Evolutionary conservation across 2,888 invertebrate species (phyloP), one percentile per base, ranked within the genome.

Genomic region (Leucania comma): DNA sequence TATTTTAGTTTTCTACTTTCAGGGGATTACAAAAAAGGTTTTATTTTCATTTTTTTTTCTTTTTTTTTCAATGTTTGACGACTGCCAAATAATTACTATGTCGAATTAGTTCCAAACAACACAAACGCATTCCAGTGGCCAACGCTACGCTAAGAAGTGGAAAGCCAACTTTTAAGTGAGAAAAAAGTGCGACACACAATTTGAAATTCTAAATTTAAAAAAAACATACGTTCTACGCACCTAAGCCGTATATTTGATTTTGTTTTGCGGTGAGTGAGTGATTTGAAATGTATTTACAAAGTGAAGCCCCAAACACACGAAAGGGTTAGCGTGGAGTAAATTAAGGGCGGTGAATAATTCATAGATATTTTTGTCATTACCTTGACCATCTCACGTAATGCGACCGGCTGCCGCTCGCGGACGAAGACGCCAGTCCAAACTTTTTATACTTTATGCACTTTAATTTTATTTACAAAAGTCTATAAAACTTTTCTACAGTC

Each of bases 331-430:
- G 92, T 93, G 92, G 89, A 88, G 90, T 91, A 90, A 91, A 92
- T 91, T 90, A 89, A 91, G 91, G 91, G 90, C 85, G 87, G 93
- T 94, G 94, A 94, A 94, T 93, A 90, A 93, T 93, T 93, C 92
- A 94, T 92, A 91, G 84, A 90, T 88, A 89, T 91, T 90, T 91
- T 63, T 90, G 89, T 84, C 81, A 92, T 95, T 96, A 96, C 95
- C 95, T 96, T 96, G 94, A 96, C 96, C 96, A 95, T 95, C 95
- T 95, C 95, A 95, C 93, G 93, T 85, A 91, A 92, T 92, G 91
- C 90, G 92, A 89, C 89, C 85, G 91, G 89, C 92, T 88, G 90
- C 91, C 86, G 88, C 89, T 88, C 87, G 88, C 89, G 85, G 88
- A 88, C 89, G 83, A 83, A 86, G 87, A 85, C 89, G 89, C 87